phyloP scores from a whole-genome alignment of 2,888 invertebrate genomes.

The Zygogramma bicolorata region DNA sequence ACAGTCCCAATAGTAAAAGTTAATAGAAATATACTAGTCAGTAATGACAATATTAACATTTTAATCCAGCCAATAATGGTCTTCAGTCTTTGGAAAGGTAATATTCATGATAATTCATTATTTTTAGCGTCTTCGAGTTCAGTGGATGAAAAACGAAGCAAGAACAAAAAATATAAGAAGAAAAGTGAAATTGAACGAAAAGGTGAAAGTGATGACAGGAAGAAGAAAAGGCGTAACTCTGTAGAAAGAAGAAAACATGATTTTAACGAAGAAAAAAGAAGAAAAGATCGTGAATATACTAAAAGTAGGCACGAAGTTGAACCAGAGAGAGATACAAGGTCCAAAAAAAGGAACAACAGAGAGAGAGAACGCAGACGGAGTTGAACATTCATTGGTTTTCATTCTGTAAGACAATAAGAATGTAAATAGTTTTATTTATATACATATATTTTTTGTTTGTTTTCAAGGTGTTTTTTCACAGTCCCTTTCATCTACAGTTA shows the following conservation, averaged over 20 bases:
- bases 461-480: conserved; percentile 26
- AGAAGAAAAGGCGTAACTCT: conserved; percentile 26
- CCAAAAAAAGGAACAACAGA: conserved; percentile 55
- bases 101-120: background rate
- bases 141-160: conserved; percentile 50
- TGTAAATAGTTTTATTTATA: conserved; percentile 24
- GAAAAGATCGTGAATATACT: conserved; percentile 47
- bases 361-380: conserved; percentile 54
- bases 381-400: conserved; percentile 22
- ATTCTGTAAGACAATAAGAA: conserved; percentile 22
- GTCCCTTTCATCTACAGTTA: conserved; percentile 52
- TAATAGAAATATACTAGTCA: too few relatives aligned
- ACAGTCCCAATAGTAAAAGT: too few relatives aligned
- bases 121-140: conserved; percentile 51
- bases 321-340: conserved; percentile 27
- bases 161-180: conserved; percentile 40
- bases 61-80: too few relatives aligned
- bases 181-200: conserved; percentile 29
- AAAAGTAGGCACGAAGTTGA: conserved; percentile 48
- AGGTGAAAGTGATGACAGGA: conserved; percentile 25
- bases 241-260: conserved; percentile 33
- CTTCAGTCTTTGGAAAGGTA: too few relatives aligned
- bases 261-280: conserved; percentile 25
- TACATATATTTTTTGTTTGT: background rate
- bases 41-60: too few relatives aligned